Percentiles rank a stretch among this genome's conserved stretches.
Conservation (phyloP, 2,888 invertebrate species). For the Nebria brevicollis region DNA sequence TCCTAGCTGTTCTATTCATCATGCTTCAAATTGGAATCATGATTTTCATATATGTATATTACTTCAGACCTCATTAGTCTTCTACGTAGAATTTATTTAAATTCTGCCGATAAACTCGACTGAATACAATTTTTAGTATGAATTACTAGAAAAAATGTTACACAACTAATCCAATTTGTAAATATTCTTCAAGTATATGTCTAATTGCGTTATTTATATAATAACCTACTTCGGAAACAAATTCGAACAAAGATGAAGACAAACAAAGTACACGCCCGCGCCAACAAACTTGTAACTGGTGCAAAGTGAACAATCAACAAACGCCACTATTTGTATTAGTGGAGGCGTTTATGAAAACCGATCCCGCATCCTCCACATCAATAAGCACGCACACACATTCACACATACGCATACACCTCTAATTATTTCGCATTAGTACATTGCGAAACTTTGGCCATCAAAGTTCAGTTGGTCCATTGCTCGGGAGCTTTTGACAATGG, state of each 20-base stretch:
- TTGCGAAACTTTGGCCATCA: slow-evolving; percentile 40
- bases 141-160: too few species aligned
- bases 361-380: background rate
- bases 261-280: too few species aligned
- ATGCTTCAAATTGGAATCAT: background rate
- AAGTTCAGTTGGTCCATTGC: slow-evolving; percentile 25
- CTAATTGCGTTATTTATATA: too few species aligned
- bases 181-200: too few species aligned
- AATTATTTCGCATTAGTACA: slow-evolving; percentile 44
- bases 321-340: background rate
- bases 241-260: too few species aligned
- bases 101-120: too few species aligned
- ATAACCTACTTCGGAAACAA: too few species aligned
- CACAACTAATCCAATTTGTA: too few species aligned
- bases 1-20: background rate
- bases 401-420: slow-evolving; percentile 11
- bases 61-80: background rate
- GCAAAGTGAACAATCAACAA: background rate
- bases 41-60: background rate
- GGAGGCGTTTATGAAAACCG: background rate
- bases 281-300: background rate
- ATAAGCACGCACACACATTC: background rate
- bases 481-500: slow-evolving; percentile 39
- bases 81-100: too few species aligned
- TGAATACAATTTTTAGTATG: too few species aligned